Evolutionary conservation across 37 sponge, comb jelly and placozoan genomes (phyloP).

Genomic region (Amphimedon queenslandica): DNA sequence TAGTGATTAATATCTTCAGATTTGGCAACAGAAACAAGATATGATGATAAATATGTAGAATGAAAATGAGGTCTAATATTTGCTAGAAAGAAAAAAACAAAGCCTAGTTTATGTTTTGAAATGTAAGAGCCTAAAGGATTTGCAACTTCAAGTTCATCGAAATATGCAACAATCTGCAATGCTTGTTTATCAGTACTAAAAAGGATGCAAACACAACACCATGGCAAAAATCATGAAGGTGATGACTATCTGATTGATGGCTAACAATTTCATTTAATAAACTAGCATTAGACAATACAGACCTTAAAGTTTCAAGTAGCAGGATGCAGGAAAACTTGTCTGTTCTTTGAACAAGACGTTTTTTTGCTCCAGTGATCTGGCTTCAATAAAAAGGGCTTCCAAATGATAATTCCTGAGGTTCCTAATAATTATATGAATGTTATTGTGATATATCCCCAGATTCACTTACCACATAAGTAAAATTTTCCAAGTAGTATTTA

Average conservation of each 20-base stretch:
- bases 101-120: constrained; percentile 18
- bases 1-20: constrained; percentile 4
- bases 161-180: constrained; percentile 20
- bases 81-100: neutral
- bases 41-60: neutral
- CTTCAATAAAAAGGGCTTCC: neutral
- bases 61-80: constrained; percentile 21
- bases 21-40: constrained; percentile 11
- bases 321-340: constrained; percentile 3
- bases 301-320: too few species aligned
- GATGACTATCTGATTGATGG: too few species aligned
- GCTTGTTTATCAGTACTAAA: neutral
- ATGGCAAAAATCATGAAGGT: constrained; percentile 7
- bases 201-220: neutral
- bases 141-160: constrained; percentile 20
- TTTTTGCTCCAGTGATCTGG: constrained; percentile 3
- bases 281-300: too few species aligned
- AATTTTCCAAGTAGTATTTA: constrained; percentile 3
- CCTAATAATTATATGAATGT: too few species aligned
- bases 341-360: neutral
- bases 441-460: too few species aligned
- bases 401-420: constrained; percentile 18
- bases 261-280: too few species aligned
- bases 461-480: neutral
- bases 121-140: constrained; percentile 13